These are phyloP conservation scores for Rachycentron canadum DNA, from an alignment of 2,797 vertebrate genomes.

Conservation along the genomic window DNA sequence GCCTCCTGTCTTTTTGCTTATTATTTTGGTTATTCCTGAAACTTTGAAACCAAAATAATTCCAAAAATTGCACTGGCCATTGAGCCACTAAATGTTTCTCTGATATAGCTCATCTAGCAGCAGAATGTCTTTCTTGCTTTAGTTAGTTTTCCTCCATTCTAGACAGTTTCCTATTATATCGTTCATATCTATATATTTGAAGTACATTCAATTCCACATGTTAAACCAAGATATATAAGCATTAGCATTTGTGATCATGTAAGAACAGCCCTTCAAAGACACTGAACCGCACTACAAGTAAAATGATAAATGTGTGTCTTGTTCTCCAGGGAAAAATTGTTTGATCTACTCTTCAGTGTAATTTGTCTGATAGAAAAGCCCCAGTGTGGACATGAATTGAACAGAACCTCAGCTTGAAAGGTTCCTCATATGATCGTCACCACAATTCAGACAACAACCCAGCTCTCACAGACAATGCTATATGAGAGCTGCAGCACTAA, in stretches of 20 bases:
- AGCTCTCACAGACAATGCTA: constrained; percentile 59
- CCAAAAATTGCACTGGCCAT: neutral
- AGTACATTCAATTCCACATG: neutral
- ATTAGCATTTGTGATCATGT: neutral
- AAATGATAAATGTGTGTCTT: neutral
- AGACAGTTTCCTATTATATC: neutral
- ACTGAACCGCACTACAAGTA: neutral
- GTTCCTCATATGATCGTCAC: constrained; percentile 16
- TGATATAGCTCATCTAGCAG: neutral
- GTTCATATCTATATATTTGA: neutral
- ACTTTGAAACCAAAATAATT: neutral
- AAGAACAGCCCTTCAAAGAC: neutral
- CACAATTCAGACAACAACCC: constrained; percentile 44
- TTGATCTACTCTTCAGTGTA: neutral
- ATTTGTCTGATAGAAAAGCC: neutral
- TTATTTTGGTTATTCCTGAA: constrained; percentile 1
- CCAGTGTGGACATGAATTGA: neutral
- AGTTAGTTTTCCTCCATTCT: neutral
- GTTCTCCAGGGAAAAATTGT: neutral
- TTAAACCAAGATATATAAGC: neutral
- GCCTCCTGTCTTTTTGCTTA: neutral
- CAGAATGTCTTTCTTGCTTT: neutral
- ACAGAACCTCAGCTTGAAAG: constrained; percentile 14
- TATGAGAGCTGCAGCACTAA: constrained; percentile 62
- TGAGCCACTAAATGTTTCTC: neutral